These are phyloP conservation scores for Hedychridium roseum DNA, from an alignment of 2,888 invertebrate genomes.

Conservation along the genomic window DNA sequence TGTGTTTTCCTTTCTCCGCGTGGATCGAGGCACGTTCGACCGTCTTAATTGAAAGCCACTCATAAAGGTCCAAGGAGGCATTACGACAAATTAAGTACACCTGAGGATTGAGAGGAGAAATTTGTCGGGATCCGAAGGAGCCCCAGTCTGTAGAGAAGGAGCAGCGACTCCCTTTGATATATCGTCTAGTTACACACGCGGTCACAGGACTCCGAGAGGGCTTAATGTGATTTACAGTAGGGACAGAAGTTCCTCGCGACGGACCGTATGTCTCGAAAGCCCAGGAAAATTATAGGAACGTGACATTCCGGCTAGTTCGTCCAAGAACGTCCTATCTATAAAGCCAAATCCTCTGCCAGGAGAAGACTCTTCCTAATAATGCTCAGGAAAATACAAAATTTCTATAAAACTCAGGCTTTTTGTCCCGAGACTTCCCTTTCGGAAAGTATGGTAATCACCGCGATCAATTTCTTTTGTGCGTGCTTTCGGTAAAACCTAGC, in stretches of 20 bases:
- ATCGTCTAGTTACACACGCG: conserved; percentile 32
- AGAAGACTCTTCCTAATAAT: too few relatives aligned
- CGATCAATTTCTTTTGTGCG: too few relatives aligned
- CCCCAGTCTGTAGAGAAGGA: too few relatives aligned
- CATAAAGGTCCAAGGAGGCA: not conserved
- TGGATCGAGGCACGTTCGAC: too few relatives aligned
- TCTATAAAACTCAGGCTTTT: too few relatives aligned
- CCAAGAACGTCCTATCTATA: too few relatives aligned
- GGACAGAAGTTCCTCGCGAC: conserved; percentile 38
- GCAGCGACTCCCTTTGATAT: conserved; percentile 28
- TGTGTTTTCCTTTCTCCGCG: too few relatives aligned
- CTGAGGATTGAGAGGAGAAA: conserved; percentile 21
- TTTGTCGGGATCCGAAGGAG: conserved; percentile 23
- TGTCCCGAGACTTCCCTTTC: too few relatives aligned
- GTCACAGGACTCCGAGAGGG: conserved; percentile 31
- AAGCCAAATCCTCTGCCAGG: too few relatives aligned
- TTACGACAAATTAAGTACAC: not conserved
- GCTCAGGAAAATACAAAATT: too few relatives aligned
- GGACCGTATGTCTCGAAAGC: conserved; percentile 41
- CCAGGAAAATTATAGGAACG: conserved; percentile 40
- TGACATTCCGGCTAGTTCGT: conserved; percentile 27
- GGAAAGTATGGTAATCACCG: too few relatives aligned
- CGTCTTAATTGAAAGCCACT: not conserved
- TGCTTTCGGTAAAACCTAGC: too few relatives aligned
- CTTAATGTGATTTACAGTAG: conserved; percentile 44